Evolutionary conservation across 1,140 invertebrate species (phyloP), one percentile per base, ranked within the genome.

Genomic region (Heliothis subflexa): DNA sequence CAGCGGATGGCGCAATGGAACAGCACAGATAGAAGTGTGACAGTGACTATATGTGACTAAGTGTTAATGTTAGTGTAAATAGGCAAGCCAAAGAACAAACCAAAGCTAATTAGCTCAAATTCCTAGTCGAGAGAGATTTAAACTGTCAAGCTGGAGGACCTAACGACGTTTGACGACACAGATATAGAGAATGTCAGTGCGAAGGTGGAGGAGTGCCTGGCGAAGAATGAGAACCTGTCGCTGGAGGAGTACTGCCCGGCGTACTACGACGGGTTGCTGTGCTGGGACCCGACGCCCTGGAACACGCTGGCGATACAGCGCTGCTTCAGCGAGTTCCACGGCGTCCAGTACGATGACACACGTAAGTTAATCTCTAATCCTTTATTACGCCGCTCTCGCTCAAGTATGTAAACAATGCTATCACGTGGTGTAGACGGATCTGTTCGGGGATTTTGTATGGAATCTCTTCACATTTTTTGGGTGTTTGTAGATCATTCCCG

Each of bases 271-370:
- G 95, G 95, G 3, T 88, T 98, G 2, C 93, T 97, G 0, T 98
- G 98, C 86, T 98, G 98, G 98, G 97, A 97, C 0, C 94, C 95
- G 0, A 97, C 97, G 1, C 94, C 93, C 0, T 95, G 96, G 52
- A 96, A 96, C 16, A 95, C 95, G 0, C 81, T 96, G 25, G 96
- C 96, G 1, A 86, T 95, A 0, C 94, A 97, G 72, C 96, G 96
- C 2, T 98, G 98, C 85, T 97, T 98, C 77, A 95, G 96, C 12
- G 96, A 97, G 83, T 95, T 98, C 72, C 96, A 97, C 79, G 97
- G 97, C 59, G 96, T 98, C 25, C 95, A 95, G 62, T 98, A 98
- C 83, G 97, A 98, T 87, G 95, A 95, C 62, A 96, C 95, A 84
- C 95, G 96, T 97, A 82, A 95, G 95, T 96, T 82, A 45, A 59